phyloP scores from a whole-genome alignment of 2,888 invertebrate species.

The Diplolepis rosae region DNA sequence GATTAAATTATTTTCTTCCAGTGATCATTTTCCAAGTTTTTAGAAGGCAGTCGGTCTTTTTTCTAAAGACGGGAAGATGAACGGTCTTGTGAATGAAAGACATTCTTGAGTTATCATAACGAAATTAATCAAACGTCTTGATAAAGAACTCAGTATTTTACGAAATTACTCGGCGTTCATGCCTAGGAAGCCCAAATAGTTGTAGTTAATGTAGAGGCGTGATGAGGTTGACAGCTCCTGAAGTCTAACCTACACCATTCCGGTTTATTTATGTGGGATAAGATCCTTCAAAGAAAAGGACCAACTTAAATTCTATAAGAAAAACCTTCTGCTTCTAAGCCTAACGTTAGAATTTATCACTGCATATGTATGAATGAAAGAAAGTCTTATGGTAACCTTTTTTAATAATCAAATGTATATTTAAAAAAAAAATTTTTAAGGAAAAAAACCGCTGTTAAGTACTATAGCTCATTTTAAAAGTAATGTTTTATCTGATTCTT shows the following conservation, averaged over 20 bases:
- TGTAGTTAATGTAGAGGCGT: conserved; percentile 50
- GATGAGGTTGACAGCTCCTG: conserved; percentile 49
- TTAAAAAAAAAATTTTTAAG: no score
- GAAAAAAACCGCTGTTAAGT: no score
- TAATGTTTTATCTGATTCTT: no score
- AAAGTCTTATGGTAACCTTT: neutral
- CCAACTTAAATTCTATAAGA: neutral
- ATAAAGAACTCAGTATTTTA: conserved; percentile 1
- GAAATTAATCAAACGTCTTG: conserved; percentile 55
- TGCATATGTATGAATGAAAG: neutral
- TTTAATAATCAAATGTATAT: neutral
- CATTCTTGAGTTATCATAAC: conserved; percentile 58
- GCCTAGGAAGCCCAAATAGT: conserved; percentile 5
- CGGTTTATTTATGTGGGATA: conserved; percentile 23
- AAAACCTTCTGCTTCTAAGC: neutral
- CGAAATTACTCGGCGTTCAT: conserved; percentile 2
- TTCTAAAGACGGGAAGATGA: neutral
- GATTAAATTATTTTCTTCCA: neutral
- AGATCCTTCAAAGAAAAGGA: neutral
- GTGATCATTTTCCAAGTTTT: neutral
- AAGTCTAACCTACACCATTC: conserved; percentile 35
- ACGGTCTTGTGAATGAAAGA: conserved; percentile 36
- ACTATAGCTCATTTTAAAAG: no score
- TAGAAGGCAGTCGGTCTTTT: neutral
- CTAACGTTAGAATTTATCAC: neutral